These are phyloP conservation scores for Notiomystis cincta DNA, from an alignment of 2,113 vertebrate species.

Conservation along the genomic window DNA sequence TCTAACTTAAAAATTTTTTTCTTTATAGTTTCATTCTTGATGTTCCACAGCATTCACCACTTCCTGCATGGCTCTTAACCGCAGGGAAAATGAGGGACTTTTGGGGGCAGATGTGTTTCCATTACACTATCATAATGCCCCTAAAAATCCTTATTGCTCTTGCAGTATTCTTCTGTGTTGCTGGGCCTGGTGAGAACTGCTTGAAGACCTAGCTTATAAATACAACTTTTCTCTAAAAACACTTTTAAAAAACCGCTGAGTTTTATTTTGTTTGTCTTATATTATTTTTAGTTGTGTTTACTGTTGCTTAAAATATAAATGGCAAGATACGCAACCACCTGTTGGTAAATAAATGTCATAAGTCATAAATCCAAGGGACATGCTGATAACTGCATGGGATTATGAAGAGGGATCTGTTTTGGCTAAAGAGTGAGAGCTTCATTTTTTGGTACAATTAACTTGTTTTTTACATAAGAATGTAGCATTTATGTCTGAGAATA, in stretches of 20 bases:
- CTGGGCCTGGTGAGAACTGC: slow-evolving; percentile 30
- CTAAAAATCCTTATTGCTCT: slow-evolving; percentile 96
- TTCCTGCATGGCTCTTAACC: slow-evolving; percentile 69
- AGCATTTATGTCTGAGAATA: neutral
- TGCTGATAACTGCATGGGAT: neutral
- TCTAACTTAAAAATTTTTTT: slow-evolving; percentile 60
- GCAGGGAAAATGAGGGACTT: slow-evolving; percentile 96
- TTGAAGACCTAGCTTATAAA: slow-evolving; percentile 38
- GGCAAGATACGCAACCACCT: slow-evolving; percentile 13
- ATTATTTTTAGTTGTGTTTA: slow-evolving; percentile 60
- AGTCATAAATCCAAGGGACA: slow-evolving; percentile 44
- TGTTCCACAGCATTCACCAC: slow-evolving; percentile 43
- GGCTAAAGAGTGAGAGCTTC: neutral
- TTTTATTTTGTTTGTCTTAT: neutral
- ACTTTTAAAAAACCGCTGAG: neutral
- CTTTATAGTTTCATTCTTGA: slow-evolving; percentile 64
- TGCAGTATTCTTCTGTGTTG: slow-evolving; percentile 82
- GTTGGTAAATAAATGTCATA: slow-evolving; percentile 33
- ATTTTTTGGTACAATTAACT: neutral
- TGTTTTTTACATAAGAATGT: neutral
- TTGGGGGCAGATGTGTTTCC: slow-evolving; percentile 93
- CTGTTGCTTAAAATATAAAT: slow-evolving; percentile 51
- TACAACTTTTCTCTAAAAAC: slow-evolving; percentile 7
- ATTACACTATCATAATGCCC: slow-evolving; percentile 90
- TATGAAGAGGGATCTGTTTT: neutral